These are phyloP conservation scores for Brenthis daphne DNA, from an alignment of 2,888 invertebrate species.

Conservation along the genomic window DNA sequence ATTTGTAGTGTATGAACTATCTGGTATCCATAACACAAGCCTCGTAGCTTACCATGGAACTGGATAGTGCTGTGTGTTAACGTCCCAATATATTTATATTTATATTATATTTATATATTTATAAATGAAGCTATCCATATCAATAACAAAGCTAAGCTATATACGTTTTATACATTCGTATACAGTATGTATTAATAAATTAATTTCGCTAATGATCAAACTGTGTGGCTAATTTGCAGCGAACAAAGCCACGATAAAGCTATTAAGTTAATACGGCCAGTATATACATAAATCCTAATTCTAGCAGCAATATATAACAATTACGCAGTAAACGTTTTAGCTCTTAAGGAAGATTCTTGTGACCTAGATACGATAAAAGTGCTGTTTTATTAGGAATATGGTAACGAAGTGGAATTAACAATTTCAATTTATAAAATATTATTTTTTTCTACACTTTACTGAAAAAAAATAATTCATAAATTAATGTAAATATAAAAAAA, in stretches of 20 bases:
- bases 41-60: too few species aligned
- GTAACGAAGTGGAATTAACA: constrained; percentile 25
- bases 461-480: too few species aligned
- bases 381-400: constrained; percentile 20
- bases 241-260: constrained; percentile 28
- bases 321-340: constrained; percentile 39
- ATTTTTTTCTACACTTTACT: too few species aligned
- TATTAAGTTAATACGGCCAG: constrained; percentile 31
- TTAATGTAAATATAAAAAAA: too few species aligned
- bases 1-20: too few species aligned
- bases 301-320: constrained; percentile 41
- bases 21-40: too few species aligned
- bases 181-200: background rate
- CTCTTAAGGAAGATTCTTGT: constrained; percentile 44
- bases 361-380: constrained; percentile 56
- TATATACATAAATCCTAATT: constrained; percentile 41
- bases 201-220: constrained; percentile 14
- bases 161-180: too few species aligned
- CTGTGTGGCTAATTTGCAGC: constrained; percentile 10
- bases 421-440: constrained; percentile 11
- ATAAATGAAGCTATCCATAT: too few species aligned
- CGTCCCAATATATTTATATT: too few species aligned
- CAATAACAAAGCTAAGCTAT: too few species aligned
- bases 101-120: too few species aligned
- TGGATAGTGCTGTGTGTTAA: too few species aligned